These are phyloP conservation scores for Euura lappo DNA, from an alignment of 1,140 invertebrate species.

Conservation along the genomic window DNA sequence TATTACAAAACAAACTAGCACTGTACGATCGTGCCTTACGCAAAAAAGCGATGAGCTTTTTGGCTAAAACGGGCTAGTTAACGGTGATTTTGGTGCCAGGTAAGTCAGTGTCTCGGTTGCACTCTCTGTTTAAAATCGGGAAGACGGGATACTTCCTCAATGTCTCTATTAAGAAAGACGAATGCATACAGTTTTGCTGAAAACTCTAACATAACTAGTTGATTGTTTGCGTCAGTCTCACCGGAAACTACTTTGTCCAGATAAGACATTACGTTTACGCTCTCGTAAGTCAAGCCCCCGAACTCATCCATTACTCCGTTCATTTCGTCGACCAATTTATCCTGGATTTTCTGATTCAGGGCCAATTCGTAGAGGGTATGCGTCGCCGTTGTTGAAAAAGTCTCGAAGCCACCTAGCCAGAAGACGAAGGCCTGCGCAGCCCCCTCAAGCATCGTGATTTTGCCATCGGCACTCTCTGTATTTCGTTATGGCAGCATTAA, in stretches of 20 bases:
- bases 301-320: constrained; percentile 24
- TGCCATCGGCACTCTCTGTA: constrained; percentile 48
- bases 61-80: too few species aligned
- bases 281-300: constrained; percentile 23
- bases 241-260: constrained; percentile 31
- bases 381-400: constrained; percentile 40
- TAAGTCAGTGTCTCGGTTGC: constrained; percentile 60
- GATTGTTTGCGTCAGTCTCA: neutral
- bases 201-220: constrained; percentile 15
- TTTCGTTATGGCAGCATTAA: neutral
- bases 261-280: constrained; percentile 31
- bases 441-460: constrained; percentile 30
- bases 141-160: constrained; percentile 64
- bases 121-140: constrained; percentile 57
- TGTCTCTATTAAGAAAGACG: constrained; percentile 49
- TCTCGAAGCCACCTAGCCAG: constrained; percentile 52
- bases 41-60: too few species aligned
- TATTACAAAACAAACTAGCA: too few species aligned
- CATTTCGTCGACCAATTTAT: constrained; percentile 35
- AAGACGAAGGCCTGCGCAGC: constrained; percentile 39
- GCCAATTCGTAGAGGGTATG: constrained; percentile 42
- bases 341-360: constrained; percentile 37
- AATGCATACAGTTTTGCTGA: neutral
- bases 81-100: constrained; percentile 54
- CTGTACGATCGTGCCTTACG: too few species aligned